Evolutionary conservation across 2,888 invertebrate genomes (phyloP), one percentile per base, ranked within the genome.

Genomic region (Pseudeuparius sepicola): DNA sequence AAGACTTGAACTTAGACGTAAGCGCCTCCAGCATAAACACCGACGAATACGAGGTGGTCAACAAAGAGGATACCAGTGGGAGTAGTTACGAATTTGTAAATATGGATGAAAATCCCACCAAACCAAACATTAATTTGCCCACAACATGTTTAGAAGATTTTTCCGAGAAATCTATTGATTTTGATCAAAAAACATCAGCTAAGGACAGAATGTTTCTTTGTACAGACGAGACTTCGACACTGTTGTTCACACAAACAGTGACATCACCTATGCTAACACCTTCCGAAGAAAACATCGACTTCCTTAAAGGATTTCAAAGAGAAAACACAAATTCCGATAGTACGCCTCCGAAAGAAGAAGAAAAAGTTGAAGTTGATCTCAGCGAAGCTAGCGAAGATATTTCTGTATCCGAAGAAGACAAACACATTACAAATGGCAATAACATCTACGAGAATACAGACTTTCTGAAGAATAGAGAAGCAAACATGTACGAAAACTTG

Each of bases 191-290:
- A 33, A 37, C 37, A 6, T 57, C 57, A 1, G 57, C 52, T 3
- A 62, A 60, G 48, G 59, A 61, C 36, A 44, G 61, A 6, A 61
- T 64, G 62, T 51, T 63, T 9, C 40, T 63, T 18, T 56, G 57
- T 9, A 57, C 60, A 2, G 63, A 64, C 35, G 59, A 57, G 24
- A 52, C 56, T 1, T 56, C 61, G 3, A 51, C 51, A 5, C 41
- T 63, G 15, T 50, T 64, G 4, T 64, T 63, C 40, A 63, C 63
- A 1, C 64, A 64, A 50, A 64, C 64, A 2, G 61, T 64, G 11
- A 63, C 62, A 10, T 61, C 61, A 1, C 64, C 64, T 3, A 63
- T 63, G 62, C 39, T 63, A 28, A 64, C 64, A 11, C 64, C 64
- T 5, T 59, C 59, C 12, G 64, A 64, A 39, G 64, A 64, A 43